Evolutionary conservation across 2,113 vertebrate species (phyloP).

Genomic region (Neolamprologus ventralis): DNA sequence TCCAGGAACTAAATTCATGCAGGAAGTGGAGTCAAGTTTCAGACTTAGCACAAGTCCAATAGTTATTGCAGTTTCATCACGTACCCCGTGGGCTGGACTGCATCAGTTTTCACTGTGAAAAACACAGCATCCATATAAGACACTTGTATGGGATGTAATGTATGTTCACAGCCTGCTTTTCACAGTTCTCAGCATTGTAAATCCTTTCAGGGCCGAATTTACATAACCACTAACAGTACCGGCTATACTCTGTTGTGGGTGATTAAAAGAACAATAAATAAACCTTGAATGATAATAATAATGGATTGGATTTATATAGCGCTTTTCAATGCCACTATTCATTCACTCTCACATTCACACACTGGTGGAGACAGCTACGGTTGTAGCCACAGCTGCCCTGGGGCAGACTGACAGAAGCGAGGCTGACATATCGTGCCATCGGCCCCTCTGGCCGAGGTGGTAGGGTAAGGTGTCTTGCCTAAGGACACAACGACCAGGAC

Average conservation of each 20-base stretch:
- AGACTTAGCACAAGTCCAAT: not conserved
- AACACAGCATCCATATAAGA: not conserved
- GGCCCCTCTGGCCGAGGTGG: too few relatives aligned
- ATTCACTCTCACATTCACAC: too few relatives aligned
- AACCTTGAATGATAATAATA: not conserved
- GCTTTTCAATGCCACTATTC: too few relatives aligned
- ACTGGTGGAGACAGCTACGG: too few relatives aligned
- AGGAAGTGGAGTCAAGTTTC: not conserved
- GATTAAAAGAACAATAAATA: not conserved
- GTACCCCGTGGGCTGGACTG: not conserved
- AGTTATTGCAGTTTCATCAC: not conserved
- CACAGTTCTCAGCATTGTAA: not conserved
- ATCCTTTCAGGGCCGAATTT: not conserved
- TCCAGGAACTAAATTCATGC: not conserved
- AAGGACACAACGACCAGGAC: too few relatives aligned
- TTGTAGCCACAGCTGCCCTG: too few relatives aligned
- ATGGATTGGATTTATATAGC: too few relatives aligned
- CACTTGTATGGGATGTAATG: not conserved
- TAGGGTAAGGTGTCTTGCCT: too few relatives aligned
- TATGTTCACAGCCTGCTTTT: not conserved
- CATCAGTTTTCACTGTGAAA: not conserved
- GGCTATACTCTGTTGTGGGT: not conserved
- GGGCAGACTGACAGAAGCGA: too few relatives aligned
- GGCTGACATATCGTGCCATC: fast-evolving
- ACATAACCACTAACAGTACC: not conserved